Base-by-base conservation (phyloP, 2,888 invertebrate species). In the Eilema sororculum region DNA sequence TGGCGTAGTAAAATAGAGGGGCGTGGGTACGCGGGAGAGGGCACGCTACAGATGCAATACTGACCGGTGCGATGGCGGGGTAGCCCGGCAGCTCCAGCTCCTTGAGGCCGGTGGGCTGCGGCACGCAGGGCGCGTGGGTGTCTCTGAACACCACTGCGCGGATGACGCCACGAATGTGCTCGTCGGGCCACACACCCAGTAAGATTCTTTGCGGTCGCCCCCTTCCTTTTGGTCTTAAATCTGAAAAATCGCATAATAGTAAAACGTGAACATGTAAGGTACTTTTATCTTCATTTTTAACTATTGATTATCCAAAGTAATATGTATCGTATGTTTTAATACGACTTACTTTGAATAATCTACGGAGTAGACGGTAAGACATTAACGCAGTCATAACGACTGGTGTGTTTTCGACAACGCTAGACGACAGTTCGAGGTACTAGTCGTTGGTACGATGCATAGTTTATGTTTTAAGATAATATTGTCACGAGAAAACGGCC, bases 181-280 rank as follows among this genome's bases (percentile, higher is more conserved):
- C 98, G 92, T 98, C 98, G 13, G 98, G 98, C 98, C 98, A 98
- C 75, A 98, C 98, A 76, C 98, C 98, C 80, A 98, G 95, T 81
- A 98, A 95, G 90, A 98, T 98, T 89, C 98, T 96, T 90, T 98
- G 98, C 30, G 98, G 98, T 80, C 98, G 95, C 46, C 98, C 98
- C 86, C 98, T 96, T 65, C 98, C 98, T 93, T 98, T 98, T 59
- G 98, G 98, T 86, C 98, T 96, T 90, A 98, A 95, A 96, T 98
- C 98, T 97, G 96, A 83, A 95, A 96, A 82, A 84, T 85, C 88
- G 89, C 93, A 90, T 89, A 94, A 94, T 89, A 93, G 91, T 94
- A 93, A 91, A 94, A 89, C 90, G 93, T 95, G 94, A 94, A 93
- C 93, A 90, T 89, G 88, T 86, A 88, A 87, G 78, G 84, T 78